Evolutionary conservation across 2,888 invertebrate species (phyloP), one percentile per base, ranked within the genome.

Genomic region (Biston stratarius): DNA sequence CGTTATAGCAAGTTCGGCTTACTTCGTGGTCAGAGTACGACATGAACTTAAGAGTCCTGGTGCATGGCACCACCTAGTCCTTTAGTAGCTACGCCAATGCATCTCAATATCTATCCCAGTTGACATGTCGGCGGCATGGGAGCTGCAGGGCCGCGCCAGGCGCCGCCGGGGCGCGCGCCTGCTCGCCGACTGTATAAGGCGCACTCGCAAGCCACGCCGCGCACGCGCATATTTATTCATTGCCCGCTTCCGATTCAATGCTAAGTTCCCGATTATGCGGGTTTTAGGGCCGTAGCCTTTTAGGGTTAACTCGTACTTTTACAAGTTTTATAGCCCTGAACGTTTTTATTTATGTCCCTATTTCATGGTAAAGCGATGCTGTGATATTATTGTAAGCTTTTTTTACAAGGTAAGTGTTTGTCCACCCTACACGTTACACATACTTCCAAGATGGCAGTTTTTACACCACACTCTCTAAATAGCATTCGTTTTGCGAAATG

Each of bases 211-310:
- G 47, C 47, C 59, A 36, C 14, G 44, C 15, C 71, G 80, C 80
- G 83, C 79, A 70, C 77, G 84, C 84, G 85, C 83, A 86, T 86
- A 87, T 84, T 85, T 89, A 89, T 89, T 88, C 86, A 86, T 86
- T 84, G 82, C 77, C 74, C 76, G 75, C 74, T 78, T 80, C 77
- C 82, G 82, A 83, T 84, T 84, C 83, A 84, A 85, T 85, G 83
- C 80, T 80, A 81, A 83, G 77, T 75, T 76, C 73, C 71, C 80
- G 75, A 73, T 80, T 80, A 81, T 83, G 78, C 82, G 74, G 78
- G 78, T 80, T 80, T 77, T 80, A 81, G 78, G 79, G 78, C 73
- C 73, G 77, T 61, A 49, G 67, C 77, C 75, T 77, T 82, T 74
- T 79, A 58, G 72, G 78, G 70, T 75, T 74, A 74, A 72, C 74